Evolutionary conservation across 2,888 invertebrate genomes (phyloP).

Genomic region (Craniophora ligustri): DNA sequence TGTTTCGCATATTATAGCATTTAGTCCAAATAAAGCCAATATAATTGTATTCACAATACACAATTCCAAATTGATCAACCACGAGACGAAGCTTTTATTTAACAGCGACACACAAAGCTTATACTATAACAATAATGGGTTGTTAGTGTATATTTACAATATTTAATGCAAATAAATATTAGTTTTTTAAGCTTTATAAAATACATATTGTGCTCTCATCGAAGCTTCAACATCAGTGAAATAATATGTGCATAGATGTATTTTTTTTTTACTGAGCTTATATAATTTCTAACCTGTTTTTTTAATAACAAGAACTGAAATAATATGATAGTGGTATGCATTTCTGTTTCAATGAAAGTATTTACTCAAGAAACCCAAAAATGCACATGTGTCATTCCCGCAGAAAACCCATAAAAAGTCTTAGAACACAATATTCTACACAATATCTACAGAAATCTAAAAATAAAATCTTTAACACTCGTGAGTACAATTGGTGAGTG

Average conservation of each 20-base stretch:
- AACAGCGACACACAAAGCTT: constrained; percentile 83
- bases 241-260: constrained; percentile 18
- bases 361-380: not conserved
- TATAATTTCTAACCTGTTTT: not conserved
- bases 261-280: constrained; percentile 3
- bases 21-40: constrained; percentile 76
- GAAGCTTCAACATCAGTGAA: constrained; percentile 1
- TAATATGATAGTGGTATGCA: too few relatives aligned
- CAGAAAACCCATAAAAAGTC: not conserved
- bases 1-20: constrained; percentile 25
- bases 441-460: constrained; percentile 43
- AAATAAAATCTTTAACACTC: constrained; percentile 28
- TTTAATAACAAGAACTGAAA: too few relatives aligned
- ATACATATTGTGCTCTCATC: constrained; percentile 48
- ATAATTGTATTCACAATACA: constrained; percentile 73
- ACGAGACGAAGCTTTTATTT: constrained; percentile 72
- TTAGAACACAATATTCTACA: constrained; percentile 56
- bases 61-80: constrained; percentile 87
- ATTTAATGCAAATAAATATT: constrained; percentile 63
- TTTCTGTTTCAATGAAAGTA: not conserved
- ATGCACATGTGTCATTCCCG: not conserved
- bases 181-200: constrained; percentile 53
- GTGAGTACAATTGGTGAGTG: constrained; percentile 27
- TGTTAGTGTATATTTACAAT: constrained; percentile 86
- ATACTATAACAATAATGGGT: constrained; percentile 74